Evolutionary conservation across 2,888 invertebrate species (phyloP).

Genomic region (Heliconius cydno): DNA sequence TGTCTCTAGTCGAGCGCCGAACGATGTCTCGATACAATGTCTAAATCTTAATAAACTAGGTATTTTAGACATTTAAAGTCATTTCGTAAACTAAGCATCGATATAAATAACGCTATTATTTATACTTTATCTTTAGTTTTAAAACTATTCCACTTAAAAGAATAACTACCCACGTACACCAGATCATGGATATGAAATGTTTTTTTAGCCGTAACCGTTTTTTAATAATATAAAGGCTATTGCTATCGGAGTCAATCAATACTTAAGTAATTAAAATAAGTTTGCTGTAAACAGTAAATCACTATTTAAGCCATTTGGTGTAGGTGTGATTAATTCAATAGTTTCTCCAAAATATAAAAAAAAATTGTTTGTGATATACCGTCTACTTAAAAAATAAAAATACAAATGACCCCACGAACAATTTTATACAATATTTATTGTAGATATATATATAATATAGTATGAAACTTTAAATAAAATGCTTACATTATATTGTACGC

Average conservation of each 20-base stretch:
- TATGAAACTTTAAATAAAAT: conserved; percentile 64
- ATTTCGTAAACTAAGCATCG: conserved; percentile 77
- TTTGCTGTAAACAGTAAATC: conserved; percentile 1
- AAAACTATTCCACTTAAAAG: conserved; percentile 76
- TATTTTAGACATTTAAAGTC: conserved; percentile 78
- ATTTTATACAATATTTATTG: conserved; percentile 5
- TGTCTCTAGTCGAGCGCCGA: conserved; percentile 75
- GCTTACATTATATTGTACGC: conserved; percentile 71
- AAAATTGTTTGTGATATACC: background rate
- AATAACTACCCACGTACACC: conserved; percentile 70
- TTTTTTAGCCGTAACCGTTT: conserved; percentile 45
- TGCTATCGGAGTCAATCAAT: conserved; percentile 23
- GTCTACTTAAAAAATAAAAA: background rate
- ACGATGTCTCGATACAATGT: conserved; percentile 66
- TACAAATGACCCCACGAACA: conserved; percentile 11
- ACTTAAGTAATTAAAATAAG: conserved; percentile 3
- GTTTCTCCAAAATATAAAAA: background rate
- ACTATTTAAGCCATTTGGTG: conserved; percentile 2
- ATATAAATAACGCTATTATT: conserved; percentile 81
- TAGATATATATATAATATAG: conserved; percentile 65
- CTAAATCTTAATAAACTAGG: conserved; percentile 70
- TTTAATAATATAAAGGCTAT: conserved; percentile 36
- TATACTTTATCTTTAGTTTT: conserved; percentile 75
- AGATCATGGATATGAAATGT: conserved; percentile 70
- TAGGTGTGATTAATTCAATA: background rate